Evolutionary conservation across 2,113 vertebrate genomes (phyloP).

Genomic region (Pao palembangensis): DNA sequence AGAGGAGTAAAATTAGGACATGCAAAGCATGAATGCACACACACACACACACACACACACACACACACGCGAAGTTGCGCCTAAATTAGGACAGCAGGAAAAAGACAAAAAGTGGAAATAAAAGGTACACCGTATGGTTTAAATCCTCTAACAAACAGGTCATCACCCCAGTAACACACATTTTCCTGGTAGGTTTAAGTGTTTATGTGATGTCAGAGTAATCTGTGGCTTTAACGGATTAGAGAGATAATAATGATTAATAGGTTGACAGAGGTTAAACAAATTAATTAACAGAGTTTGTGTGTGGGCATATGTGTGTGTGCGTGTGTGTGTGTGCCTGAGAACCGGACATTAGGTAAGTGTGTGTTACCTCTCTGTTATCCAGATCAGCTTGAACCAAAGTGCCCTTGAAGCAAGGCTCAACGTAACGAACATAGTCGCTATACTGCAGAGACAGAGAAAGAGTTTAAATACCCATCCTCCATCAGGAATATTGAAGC

Average conservation of each 20-base stretch:
- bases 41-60: slow-evolving; percentile 14
- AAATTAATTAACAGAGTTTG: slow-evolving; percentile 36
- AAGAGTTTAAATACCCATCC: not conserved
- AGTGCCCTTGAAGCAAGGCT: slow-evolving; percentile 93
- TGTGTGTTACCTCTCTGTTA: slow-evolving; percentile 87
- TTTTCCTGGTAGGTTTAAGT: not conserved
- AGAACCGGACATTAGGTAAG: not conserved
- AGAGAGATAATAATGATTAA: slow-evolving; percentile 23
- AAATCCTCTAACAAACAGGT: slow-evolving; percentile 6
- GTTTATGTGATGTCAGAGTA: slow-evolving; percentile 5
- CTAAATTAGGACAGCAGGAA: not conserved
- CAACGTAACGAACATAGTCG: slow-evolving; percentile 90
- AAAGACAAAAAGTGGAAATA: not conserved
- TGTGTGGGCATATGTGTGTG: slow-evolving; percentile 12
- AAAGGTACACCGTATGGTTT: not conserved
- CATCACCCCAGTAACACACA: not conserved
- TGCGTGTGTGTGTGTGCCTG: slow-evolving; percentile 24
- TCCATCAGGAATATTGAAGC: not conserved
- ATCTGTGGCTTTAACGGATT: slow-evolving; percentile 29
- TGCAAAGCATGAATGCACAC: slow-evolving; percentile 23
- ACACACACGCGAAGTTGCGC: slow-evolving; percentile 1
- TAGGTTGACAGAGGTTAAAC: slow-evolving; percentile 33
- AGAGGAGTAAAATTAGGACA: slow-evolving; percentile 61
- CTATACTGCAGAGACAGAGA: slow-evolving; percentile 79
- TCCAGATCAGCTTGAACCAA: slow-evolving; percentile 93